Percentiles rank a stretch among this genome's conserved stretches.
Conservation (phyloP, 2,888 invertebrate genomes). For the Zhengitettix transpicula region DNA sequence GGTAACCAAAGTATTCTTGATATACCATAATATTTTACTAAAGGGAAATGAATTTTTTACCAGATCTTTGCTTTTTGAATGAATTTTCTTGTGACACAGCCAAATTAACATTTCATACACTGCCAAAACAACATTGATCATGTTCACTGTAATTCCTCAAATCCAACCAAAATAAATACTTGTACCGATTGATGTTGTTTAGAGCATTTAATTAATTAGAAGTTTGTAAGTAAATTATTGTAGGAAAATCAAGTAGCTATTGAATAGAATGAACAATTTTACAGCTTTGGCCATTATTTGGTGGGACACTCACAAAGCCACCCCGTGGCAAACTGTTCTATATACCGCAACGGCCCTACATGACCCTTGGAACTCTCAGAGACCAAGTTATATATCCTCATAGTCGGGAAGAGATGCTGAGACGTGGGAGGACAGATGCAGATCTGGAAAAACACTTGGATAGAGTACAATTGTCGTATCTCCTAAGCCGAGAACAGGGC, state of each 20-base stretch:
- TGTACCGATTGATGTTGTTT: not conserved
- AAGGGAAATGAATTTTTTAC: no score
- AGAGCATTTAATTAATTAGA: not conserved
- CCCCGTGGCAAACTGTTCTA: slow-evolving; percentile 89
- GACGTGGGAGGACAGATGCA: slow-evolving; percentile 56
- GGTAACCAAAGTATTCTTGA: no score
- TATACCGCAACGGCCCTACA: slow-evolving; percentile 93
- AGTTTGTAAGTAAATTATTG: not conserved
- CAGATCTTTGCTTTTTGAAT: no score
- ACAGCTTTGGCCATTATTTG: slow-evolving; percentile 88
- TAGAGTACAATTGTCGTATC: slow-evolving; percentile 68
- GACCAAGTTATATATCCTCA: slow-evolving; percentile 96
- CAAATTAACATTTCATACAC: no score
- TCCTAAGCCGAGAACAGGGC: slow-evolving; percentile 69
- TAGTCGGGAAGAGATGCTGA: slow-evolving; percentile 65
- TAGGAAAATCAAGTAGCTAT: not conserved
- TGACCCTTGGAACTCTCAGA: slow-evolving; percentile 87
- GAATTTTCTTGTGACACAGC: no score
- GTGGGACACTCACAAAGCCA: slow-evolving; percentile 88
- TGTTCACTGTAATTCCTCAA: no score
- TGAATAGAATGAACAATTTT: slow-evolving; percentile 7
- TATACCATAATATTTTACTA: no score
- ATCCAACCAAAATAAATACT: no score
- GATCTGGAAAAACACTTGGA: slow-evolving; percentile 61
- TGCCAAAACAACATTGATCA: no score